Conservation (phyloP, 1,140 invertebrate species). For the Cataglyphis hispanica region DNA sequence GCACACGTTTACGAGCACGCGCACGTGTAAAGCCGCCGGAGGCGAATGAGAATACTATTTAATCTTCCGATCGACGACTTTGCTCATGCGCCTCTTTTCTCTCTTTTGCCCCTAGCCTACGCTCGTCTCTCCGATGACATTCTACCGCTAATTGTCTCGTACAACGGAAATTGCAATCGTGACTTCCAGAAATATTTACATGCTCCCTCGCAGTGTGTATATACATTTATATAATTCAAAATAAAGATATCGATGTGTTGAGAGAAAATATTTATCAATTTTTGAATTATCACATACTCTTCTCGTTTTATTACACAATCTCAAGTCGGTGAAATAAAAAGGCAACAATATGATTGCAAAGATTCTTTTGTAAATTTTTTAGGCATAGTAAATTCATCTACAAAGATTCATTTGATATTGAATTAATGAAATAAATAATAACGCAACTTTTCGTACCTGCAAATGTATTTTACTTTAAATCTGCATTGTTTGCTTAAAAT, state of each 20-base stretch:
- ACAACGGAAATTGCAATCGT: slow-evolving; percentile 23
- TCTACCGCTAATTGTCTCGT: slow-evolving; percentile 32
- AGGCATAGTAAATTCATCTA: background rate
- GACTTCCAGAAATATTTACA: slow-evolving; percentile 8
- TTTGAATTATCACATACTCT: background rate
- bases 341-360: background rate
- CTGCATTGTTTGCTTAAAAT: background rate
- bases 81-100: slow-evolving; percentile 16
- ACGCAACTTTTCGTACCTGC: background rate
- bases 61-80: slow-evolving; percentile 52
- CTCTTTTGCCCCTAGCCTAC: background rate
- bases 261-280: background rate
- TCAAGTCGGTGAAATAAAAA: background rate
- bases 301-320: background rate
- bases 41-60: slow-evolving; percentile 41
- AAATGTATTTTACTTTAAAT: background rate
- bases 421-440: background rate
- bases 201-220: background rate
- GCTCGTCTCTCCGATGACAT: background rate
- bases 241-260: background rate
- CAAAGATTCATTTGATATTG: background rate
- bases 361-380: background rate
- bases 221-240: background rate
- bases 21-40: slow-evolving; percentile 34
- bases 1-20: slow-evolving; percentile 25